Base-by-base conservation (phyloP, 2,888 invertebrate species). In the Seira ritae region DNA sequence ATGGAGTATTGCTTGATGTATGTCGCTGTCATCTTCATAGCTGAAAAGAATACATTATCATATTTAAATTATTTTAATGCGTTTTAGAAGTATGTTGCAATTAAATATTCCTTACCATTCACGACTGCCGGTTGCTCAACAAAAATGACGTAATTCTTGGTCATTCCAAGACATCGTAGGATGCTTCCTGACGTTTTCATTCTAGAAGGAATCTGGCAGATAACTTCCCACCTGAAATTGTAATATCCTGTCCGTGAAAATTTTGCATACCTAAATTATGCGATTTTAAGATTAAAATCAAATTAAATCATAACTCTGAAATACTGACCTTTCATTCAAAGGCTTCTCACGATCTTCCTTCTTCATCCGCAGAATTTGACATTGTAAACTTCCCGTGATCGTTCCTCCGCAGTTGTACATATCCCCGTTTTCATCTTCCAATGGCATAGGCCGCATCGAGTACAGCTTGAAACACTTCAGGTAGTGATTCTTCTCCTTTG, bases 81-180 rank as follows among this genome's bases (percentile, higher is more conserved):
- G n/a, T n/a, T n/a, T n/a, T n/a, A n/a, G n/a, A n/a, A n/a, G n/a
- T n/a, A n/a, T n/a, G n/a, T n/a, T n/a, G n/a, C n/a, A n/a, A n/a
- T n/a, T n/a, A n/a, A n/a, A n/a, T n/a, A n/a, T n/a, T n/a, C n/a
- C n/a, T n/a, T n/a, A n/a, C n/a, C 89, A 88, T 91, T 91, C 62
- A 91, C 89, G 1, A 90, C 86, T 31, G 92, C 87, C 0, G 92
- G 92, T 84, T 92, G 92, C 87, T 93, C 93, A 60, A 92, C 89
- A 77, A 92, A 90, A 8, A 93, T 89, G 24, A 92, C 89, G 89
- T 91, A 92, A 84, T 92, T 91, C 81, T 92, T 91, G 0, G 92
- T 91, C 89, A 93, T 90, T 17, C 91, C 92, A 86, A 92, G 92
- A 84, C 92, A 92, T 89, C 93, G 92, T 84, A 91, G 90, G 89